These are phyloP conservation scores for Ramphastos sulfuratus DNA, from an alignment of 2,113 vertebrate species.

Conservation along the genomic window DNA sequence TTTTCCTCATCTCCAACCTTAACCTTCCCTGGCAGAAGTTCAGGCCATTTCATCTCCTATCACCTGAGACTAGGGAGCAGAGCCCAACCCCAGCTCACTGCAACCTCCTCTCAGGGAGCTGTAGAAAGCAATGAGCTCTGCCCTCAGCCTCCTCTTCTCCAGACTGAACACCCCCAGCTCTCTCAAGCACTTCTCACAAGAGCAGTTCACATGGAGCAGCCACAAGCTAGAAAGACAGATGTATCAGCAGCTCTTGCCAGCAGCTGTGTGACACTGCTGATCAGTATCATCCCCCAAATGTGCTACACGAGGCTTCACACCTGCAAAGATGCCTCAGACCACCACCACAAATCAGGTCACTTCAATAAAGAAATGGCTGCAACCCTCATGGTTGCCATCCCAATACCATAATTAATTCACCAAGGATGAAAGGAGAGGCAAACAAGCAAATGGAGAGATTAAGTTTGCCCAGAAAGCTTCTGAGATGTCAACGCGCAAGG, in stretches of 20 bases:
- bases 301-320: background rate
- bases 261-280: fast-evolving
- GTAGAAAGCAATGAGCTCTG: too few species aligned
- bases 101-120: too few species aligned
- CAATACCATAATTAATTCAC: background rate
- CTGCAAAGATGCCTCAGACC: background rate
- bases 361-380: background rate
- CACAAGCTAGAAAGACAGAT: background rate
- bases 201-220: background rate
- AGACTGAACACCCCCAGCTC: too few species aligned
- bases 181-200: too few species aligned
- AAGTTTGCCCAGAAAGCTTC: background rate
- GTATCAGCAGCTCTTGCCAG: background rate
- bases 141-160: too few species aligned
- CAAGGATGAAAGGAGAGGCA: background rate
- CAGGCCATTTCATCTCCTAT: too few species aligned
- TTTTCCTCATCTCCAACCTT: too few species aligned
- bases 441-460: background rate
- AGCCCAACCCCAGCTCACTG: too few species aligned
- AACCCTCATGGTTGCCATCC: background rate
- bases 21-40: too few species aligned
- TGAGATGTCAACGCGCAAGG: background rate
- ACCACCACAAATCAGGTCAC: background rate
- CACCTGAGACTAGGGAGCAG: too few species aligned
- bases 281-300: background rate